Conservation (phyloP, 2,888 invertebrate genomes). For the Arctia plantaginis region DNA sequence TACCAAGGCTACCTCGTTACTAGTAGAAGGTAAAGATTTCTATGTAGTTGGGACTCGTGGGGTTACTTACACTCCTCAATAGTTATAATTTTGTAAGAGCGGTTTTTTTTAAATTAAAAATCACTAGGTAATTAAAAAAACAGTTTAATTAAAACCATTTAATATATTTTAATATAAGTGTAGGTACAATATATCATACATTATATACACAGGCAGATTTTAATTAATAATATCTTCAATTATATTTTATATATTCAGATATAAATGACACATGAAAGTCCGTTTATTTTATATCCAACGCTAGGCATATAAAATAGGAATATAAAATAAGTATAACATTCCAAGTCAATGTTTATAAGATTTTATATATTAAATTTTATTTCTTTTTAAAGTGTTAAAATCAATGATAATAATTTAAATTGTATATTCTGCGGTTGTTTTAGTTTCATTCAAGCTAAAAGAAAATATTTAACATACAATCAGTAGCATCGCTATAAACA, state of each 20-base stretch:
- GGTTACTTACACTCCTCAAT: not conserved
- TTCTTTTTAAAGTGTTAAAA: slow-evolving; percentile 11
- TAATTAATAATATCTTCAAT: slow-evolving; percentile 51
- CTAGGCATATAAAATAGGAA: slow-evolving; percentile 38
- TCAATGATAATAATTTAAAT: slow-evolving; percentile 23
- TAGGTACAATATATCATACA: slow-evolving; percentile 79
- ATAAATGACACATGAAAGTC: slow-evolving; percentile 68
- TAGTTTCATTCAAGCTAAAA: slow-evolving; percentile 20
- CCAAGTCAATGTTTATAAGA: slow-evolving; percentile 18
- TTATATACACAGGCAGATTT: slow-evolving; percentile 76
- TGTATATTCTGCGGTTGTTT: slow-evolving; percentile 10
- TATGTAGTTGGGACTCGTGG: no score
- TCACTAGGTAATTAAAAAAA: not conserved
- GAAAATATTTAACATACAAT: slow-evolving; percentile 28
- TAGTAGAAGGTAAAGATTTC: no score
- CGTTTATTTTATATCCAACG: slow-evolving; percentile 46
- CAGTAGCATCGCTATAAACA: slow-evolving; percentile 28
- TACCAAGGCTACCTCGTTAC: not conserved
- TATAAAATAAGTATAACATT: slow-evolving; percentile 29
- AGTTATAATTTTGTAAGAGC: not conserved
- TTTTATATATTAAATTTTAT: slow-evolving; percentile 11
- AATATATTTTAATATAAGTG: slow-evolving; percentile 74
- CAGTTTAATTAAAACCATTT: slow-evolving; percentile 67
- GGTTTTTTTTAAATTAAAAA: not conserved
- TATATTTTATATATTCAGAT: slow-evolving; percentile 47